Evolutionary conservation across 2,113 vertebrate species (phyloP).

Genomic region (Dipodomys merriami): DNA sequence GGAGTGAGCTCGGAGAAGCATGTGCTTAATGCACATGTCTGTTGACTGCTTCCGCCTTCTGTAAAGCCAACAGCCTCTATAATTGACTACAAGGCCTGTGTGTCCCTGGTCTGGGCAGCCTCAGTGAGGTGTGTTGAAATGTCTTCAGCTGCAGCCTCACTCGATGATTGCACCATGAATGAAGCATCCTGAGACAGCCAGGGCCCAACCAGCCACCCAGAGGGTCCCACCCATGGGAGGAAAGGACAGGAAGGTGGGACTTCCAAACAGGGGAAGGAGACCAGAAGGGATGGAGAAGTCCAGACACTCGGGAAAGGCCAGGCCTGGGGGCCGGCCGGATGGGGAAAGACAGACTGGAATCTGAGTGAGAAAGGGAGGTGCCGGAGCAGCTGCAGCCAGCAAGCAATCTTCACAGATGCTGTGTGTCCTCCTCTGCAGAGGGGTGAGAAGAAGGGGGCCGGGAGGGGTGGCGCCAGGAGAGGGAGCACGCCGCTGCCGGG

Average conservation of each 20-base stretch:
- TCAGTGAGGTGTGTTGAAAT: accelerated
- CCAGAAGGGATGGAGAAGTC: background rate
- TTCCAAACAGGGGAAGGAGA: background rate
- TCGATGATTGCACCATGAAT: no score
- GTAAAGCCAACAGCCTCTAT: background rate
- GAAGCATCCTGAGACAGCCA: background rate
- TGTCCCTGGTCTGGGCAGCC: background rate
- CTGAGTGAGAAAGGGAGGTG: constrained; percentile 3
- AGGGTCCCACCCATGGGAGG: background rate
- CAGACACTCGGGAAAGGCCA: background rate
- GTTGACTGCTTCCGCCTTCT: background rate
- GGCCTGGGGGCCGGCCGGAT: background rate
- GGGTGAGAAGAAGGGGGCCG: constrained; percentile 69
- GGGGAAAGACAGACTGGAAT: constrained; percentile 20
- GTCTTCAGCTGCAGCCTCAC: background rate
- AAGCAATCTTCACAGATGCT: constrained; percentile 66
- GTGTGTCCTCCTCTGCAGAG: constrained; percentile 55
- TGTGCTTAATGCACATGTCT: background rate
- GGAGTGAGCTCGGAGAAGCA: background rate
- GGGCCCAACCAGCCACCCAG: background rate
- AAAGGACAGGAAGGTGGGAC: background rate
- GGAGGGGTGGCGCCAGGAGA: constrained; percentile 27
- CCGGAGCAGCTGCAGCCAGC: constrained; percentile 5
- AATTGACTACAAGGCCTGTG: background rate
- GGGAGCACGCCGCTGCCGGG: background rate